A percentile compares a stretch with the other conserved stretches of the same genome.
Conservation (phyloP, 1,140 invertebrate species). For the Maniola jurtina region DNA sequence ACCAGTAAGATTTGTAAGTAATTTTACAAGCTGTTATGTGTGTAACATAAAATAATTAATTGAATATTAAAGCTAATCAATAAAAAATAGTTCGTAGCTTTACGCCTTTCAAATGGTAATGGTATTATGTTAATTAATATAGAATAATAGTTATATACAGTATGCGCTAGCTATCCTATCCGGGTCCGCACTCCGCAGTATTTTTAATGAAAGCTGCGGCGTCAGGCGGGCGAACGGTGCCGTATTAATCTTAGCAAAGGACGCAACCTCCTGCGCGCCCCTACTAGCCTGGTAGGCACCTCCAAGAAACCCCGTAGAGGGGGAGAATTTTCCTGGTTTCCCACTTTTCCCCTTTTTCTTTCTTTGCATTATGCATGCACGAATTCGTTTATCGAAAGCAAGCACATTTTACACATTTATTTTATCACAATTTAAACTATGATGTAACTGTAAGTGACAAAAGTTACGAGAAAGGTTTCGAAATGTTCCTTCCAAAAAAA, state of each 20-base stretch:
- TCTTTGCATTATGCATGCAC: conserved; percentile 49
- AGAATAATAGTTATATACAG: conserved; percentile 44
- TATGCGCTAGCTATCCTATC: conserved; percentile 47
- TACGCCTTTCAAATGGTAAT: neutral
- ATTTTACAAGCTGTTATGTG: too few species aligned
- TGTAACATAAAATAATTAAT: too few species aligned
- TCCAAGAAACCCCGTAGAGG: conserved; percentile 57
- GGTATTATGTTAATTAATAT: too few species aligned
- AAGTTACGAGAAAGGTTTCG: too few species aligned
- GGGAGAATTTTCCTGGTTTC: conserved; percentile 58
- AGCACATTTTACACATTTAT: neutral
- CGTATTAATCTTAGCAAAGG: conserved; percentile 73
- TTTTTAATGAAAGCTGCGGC: conserved; percentile 73
- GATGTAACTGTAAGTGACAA: too few species aligned
- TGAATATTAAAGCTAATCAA: too few species aligned
- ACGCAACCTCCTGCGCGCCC: conserved; percentile 63
- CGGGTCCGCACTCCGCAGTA: conserved; percentile 54
- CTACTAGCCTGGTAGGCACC: conserved; percentile 66
- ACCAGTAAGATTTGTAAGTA: too few species aligned
- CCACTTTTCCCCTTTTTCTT: conserved; percentile 60
- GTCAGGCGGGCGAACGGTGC: conserved; percentile 63
- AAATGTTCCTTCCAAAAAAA: neutral
- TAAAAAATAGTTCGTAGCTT: conserved; percentile 9
- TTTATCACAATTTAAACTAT: too few species aligned
- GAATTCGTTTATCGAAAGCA: conserved; percentile 23